Conservation (phyloP, 2,113 vertebrate species). For the Daphoenositta chrysoptera region DNA sequence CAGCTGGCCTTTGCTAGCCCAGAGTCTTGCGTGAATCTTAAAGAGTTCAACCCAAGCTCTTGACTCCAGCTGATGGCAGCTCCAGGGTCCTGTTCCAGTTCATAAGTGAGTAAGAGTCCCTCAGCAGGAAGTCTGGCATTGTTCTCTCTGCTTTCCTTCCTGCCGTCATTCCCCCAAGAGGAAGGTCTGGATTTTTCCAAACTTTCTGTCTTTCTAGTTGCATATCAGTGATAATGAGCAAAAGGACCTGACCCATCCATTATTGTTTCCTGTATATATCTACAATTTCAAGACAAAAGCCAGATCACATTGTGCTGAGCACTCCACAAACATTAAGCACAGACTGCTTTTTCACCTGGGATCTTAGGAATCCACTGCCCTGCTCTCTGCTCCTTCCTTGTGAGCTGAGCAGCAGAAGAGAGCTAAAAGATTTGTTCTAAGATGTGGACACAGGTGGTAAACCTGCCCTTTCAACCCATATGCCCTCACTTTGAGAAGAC, state of each 20-base stretch:
- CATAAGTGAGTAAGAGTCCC: background rate
- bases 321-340: background rate
- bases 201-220: constrained; percentile 9
- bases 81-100: background rate
- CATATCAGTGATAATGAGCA: background rate
- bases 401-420: background rate
- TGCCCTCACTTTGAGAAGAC: background rate
- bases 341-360: background rate
- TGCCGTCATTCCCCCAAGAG: background rate
- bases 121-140: constrained; percentile 54
- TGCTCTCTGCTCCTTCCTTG: background rate
- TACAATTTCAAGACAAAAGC: background rate
- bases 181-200: constrained; percentile 11
- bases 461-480: background rate
- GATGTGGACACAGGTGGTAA: background rate
- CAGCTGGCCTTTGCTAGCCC: background rate
- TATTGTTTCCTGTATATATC: constrained; percentile 14
- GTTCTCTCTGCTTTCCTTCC: constrained; percentile 45
- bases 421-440: background rate
- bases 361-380: background rate
- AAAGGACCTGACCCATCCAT: background rate
- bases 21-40: background rate
- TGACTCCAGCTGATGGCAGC: background rate
- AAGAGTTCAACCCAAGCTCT: background rate
- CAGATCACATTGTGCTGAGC: background rate